Evolutionary conservation across 2,113 vertebrate species (phyloP).

Genomic region (Myotis lucifugus): DNA sequence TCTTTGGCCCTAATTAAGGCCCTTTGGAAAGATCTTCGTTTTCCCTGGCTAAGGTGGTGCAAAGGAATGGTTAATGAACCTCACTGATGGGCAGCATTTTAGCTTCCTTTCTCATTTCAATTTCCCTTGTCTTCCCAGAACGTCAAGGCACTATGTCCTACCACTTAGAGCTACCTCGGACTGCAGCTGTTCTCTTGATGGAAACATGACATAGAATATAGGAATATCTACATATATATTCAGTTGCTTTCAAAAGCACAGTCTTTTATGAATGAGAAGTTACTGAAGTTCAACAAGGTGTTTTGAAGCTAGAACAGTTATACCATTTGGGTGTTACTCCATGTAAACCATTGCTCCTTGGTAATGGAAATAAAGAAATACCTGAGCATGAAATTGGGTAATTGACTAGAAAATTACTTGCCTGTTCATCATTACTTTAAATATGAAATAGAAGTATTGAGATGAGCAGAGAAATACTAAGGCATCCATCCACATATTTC

Average conservation of each 20-base stretch:
- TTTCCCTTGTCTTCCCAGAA: not conserved
- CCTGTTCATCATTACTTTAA: not conserved
- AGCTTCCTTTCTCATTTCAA: not conserved
- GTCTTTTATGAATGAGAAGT: not conserved
- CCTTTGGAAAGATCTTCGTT: not conserved
- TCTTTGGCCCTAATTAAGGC: not conserved
- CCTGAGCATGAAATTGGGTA: not conserved
- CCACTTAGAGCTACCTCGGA: not conserved
- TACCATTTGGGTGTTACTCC: not conserved
- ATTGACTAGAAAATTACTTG: not conserved
- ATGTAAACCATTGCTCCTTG: not conserved
- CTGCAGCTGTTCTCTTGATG: not conserved
- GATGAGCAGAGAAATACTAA: not conserved
- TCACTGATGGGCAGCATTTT: not conserved
- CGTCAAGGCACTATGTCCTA: not conserved
- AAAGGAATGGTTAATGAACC: not conserved
- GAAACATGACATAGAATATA: not conserved
- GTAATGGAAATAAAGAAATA: conserved; percentile 43
- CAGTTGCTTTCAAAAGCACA: not conserved
- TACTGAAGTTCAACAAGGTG: not conserved
- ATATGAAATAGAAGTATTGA: not conserved
- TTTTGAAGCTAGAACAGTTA: not conserved
- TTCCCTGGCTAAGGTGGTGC: not conserved
- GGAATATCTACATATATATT: not conserved
- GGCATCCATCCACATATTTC: not conserved